Evolutionary conservation across 2,888 invertebrate species (phyloP), one percentile per base, ranked within the genome.

Genomic region (Heliconius aoede): DNA sequence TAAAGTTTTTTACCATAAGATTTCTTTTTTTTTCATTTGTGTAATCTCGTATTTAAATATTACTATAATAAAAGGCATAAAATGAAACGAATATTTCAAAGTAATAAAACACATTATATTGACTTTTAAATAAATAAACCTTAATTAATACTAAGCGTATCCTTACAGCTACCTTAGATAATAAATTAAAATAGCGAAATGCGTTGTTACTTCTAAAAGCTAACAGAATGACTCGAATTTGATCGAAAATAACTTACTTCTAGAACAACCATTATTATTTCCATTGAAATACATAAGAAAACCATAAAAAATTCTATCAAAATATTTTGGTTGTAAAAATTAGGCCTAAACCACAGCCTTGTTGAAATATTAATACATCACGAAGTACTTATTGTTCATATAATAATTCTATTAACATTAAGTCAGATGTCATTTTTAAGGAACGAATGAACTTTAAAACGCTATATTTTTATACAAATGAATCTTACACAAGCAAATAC

Each of bases 41-140:
- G 0, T 7, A 18, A 18, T 5, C 46, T 46, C 46, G n/a, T 36
- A n/a, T 36, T 13, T 64, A 40, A 21, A 13, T 11, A 11, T 46
- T 46, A 4, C 4, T 7, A 8, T n/a, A 30, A 55, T 24, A 9
- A 7, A 36, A 32, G 21, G 32, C 21, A 9, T 61, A 55, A 86
- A 88, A 90, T 87, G 82, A 86, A 87, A 87, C 83, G 73, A 83
- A 4, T 30, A 78, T 81, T 18, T 80, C 82, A 86, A 88, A 86
- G 86, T 89, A 91, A 90, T 90, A 91, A 91, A 92, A 91, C 91
- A 90, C 90, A 90, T 91, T 92, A 93, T 93, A 93, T 93, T 94
- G 93, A 93, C 93, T 93, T 93, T 93, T 90, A 90, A 92, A 93
- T 93, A 94, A 94, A 93, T 93, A 93, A 91, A 92, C 87, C 91